Base-by-base conservation (phyloP, 1,140 invertebrate species). In the Macrobrachium rosenbergii region DNA sequence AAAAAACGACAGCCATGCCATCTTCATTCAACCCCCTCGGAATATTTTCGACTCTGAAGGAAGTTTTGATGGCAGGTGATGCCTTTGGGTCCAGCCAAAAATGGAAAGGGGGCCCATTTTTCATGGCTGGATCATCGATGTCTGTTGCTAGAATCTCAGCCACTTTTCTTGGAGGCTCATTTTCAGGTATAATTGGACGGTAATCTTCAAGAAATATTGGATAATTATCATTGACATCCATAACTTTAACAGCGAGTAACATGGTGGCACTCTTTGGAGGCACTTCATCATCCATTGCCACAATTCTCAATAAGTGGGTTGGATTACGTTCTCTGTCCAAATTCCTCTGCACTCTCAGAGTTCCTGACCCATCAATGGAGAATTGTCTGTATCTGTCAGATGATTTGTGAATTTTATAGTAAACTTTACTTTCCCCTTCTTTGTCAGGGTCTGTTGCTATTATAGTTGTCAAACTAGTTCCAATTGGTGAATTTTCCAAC, bases 221-320 rank as follows among this genome's bases (percentile, higher is more conserved):
- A 23, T 92, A 92, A 90, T 94, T 99, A 91, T 99, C 98, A 92
- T 99, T 99, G 82, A 99, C 98, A 91, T 99, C 98, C 91, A 96
- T 96, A 0, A 99, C 97, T 86, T 97, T 97, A 0, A 99, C 97
- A 0, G 97, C 98, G 23, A 99, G 93, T 2, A 97, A 99, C 0
- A 97, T 98, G 2, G 98, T 99, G 6, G 98, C 98, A 8, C 98
- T 99, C 92, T 97, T 96, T 0, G 97, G 95, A 12, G 98, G 98
- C 21, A 96, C 94, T 28, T 97, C 98, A 92, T 99, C 97, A 91
- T 99, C 98, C 91, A 98, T 98, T 0, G 97, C 98, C 90, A 98
- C 93, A 89, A 99, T 98, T 94, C 98, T 98, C 2, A 98, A 96
- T 93, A 98, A 97, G 94, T 98, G 97, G 72, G 97, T 93, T 0